phyloP scores from a whole-genome alignment of 2,797 vertebrate genomes.

The Chelonia mydas region DNA sequence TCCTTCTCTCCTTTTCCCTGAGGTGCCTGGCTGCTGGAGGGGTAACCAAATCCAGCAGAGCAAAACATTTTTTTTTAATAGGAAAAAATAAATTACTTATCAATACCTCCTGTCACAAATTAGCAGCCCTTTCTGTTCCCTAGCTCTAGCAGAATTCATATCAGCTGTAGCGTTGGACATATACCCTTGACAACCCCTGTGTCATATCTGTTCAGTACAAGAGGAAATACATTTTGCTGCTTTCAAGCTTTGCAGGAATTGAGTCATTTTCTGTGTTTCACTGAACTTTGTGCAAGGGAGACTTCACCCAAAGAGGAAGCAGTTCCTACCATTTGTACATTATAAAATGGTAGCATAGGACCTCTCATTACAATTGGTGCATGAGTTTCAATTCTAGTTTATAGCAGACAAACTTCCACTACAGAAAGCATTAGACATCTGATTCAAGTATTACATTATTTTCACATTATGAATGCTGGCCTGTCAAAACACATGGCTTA shows the following conservation, averaged over 20 bases:
- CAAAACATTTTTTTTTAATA: constrained; percentile 24
- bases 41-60: background rate
- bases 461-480: background rate
- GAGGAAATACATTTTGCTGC: background rate
- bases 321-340: background rate
- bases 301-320: background rate
- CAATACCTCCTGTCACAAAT: background rate
- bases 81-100: constrained; percentile 50
- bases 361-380: background rate
- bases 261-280: background rate
- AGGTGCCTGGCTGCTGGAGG: background rate
- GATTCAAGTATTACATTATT: background rate
- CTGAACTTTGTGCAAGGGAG: background rate
- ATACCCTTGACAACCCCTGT: background rate
- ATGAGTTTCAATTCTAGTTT: background rate
- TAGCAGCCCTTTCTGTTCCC: background rate
- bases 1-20: background rate
- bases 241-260: background rate
- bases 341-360: background rate
- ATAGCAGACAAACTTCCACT: background rate
- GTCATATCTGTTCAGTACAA: background rate
- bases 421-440: rapidly evolving
- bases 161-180: background rate
- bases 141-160: background rate
- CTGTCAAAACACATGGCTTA: rapidly evolving